Base-by-base conservation (phyloP, 2,797 vertebrate genomes). In the Crypturellus tataupa region DNA sequence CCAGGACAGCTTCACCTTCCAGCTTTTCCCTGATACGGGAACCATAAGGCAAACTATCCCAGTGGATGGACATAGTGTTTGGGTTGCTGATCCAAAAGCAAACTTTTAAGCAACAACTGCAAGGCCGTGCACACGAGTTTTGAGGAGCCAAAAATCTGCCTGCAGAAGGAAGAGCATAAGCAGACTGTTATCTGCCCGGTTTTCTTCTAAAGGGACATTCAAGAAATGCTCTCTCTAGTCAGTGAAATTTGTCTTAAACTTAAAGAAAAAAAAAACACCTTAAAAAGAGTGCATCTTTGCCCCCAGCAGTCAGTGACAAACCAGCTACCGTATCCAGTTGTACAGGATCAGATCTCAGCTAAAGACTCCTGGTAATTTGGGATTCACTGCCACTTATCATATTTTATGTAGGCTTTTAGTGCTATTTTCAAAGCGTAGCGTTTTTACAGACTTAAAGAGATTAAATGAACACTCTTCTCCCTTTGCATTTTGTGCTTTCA, bases 381-480 rank as follows among this genome's bases (percentile, higher is more conserved):
- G 75, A 81, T 79, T 81, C 35, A 58, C 46, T 8, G 29, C 39
- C 67, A 55, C 71, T 88, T 86, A 84, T 89, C 46, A 77, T 70
- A 64, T 96, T 90, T 83, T 56, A 65, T 56, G 64, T 76, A 1
- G 1, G 40, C 39, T 62, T 69, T 91, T 21, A 89, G 58, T 33
- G 72, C 17, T 59, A 70, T 86, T 90, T 94, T 95, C 68, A 63
- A 93, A 77, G 73, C 56, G 62, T 68, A 68, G 65, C 19, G 1
- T 72, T 94, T 93, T 96, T 88, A 89, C 46, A 90, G 55, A 49
- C 68, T 86, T 84, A 79, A 60, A 76, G 85, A 88, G 47, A 93
- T 68, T 79, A 4, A 73, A 90, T 68, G 63, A 37, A 1, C 16
- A 23, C 12, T 68, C 33, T 44, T 80, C 82, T 94, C 67, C 29